A percentile compares a stretch with the other conserved stretches of the same genome.
These are phyloP conservation scores for Chirona hameri DNA, from an alignment of 2,888 invertebrate genomes.

Conservation along the genomic window DNA sequence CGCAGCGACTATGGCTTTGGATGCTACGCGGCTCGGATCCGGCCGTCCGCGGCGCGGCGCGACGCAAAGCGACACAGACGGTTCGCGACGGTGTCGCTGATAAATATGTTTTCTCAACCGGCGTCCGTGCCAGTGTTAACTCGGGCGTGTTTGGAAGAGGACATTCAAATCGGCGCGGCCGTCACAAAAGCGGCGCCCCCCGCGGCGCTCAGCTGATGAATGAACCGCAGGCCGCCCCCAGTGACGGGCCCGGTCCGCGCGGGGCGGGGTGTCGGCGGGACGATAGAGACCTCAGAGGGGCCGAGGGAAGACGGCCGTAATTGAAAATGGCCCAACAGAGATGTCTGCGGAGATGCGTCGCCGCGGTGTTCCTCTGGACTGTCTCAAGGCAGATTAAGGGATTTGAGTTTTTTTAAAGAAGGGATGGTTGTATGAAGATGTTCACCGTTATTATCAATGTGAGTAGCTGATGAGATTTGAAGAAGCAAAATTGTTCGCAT, in stretches of 20 bases:
- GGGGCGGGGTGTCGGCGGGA: not conserved
- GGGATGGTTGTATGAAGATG: too few species aligned
- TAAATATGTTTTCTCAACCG: conserved; percentile 7
- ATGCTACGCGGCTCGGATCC: not conserved
- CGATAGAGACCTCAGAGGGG: not conserved
- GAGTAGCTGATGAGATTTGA: too few species aligned
- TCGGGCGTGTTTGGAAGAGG: not conserved
- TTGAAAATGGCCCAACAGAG: not conserved
- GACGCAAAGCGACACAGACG: not conserved
- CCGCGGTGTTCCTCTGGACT: too few species aligned
- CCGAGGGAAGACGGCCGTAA: not conserved
- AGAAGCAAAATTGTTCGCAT: too few species aligned
- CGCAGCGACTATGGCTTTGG: not conserved
- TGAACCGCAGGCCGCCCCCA: not conserved
- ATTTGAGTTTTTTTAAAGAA: too few species aligned
- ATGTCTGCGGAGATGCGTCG: too few species aligned
- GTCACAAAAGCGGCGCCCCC: conserved; percentile 10
- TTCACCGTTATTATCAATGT: too few species aligned
- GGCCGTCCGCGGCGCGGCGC: too few species aligned
- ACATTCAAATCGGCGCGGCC: not conserved
- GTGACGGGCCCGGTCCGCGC: not conserved
- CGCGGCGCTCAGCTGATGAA: not conserved
- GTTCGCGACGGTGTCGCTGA: not conserved
- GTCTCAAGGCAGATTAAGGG: too few species aligned
- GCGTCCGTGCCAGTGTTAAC: not conserved